Base-by-base conservation (phyloP, 2,888 invertebrate genomes). In the Craniophora ligustri region DNA sequence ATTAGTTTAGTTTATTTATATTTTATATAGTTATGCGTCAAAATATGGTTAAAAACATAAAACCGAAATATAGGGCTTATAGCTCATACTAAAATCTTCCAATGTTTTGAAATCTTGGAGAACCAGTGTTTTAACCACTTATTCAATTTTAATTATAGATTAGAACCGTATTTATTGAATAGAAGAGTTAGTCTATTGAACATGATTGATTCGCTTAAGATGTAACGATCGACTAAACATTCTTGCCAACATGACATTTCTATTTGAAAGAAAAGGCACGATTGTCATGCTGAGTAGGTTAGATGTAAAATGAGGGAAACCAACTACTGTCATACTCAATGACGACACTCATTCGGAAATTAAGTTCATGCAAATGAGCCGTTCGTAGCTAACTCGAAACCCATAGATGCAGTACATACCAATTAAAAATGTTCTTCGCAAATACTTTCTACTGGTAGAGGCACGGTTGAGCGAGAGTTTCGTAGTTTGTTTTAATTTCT, bases 401-500 rank as follows among this genome's bases (percentile, higher is more conserved):
- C 39, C 65, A 60, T 49, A 56, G 55, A 54, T 69, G 69, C 53
- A 57, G 70, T 60, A 63, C 67, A 74, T 66, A 72, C 61, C 75
- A 82, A 86, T 86, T 82, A 84, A 84, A 85, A 85, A 75, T 75
- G 58, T 68, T 75, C 76, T 70, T 73, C 51, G 75, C 79, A 73
- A 78, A 80, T 70, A 81, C 87, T 88, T 87, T 88, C 86, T 84
- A 82, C 63, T 8, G 32, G 18, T 28, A 26, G 19, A 42, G 36
- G 50, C 28, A 57, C 67, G 59, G 54, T 30, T 66, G 60, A 70
- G 69, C 60, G 67, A 71, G 75, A 65, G 77, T 79, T 80, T 75
- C 76, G 72, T 57, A 59, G 82, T 87, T 85, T 85, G 82, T 86
- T 78, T 87, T 85, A 86, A 86, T 88, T 88, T 87, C 88, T 88